phyloP scores from a whole-genome alignment of 2,888 invertebrate genomes.

The Meiosimyza platycephala region DNA sequence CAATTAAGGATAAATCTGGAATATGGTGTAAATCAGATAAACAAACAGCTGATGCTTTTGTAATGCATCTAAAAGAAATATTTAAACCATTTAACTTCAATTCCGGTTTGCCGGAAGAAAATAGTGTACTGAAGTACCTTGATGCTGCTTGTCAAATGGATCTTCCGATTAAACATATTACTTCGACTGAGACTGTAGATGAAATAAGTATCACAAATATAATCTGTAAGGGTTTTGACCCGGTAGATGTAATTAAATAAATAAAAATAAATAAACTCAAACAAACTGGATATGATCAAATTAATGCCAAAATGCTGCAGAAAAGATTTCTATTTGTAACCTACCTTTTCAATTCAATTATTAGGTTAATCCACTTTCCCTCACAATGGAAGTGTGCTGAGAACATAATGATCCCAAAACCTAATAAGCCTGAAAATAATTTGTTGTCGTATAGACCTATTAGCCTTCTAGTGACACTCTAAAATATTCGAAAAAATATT shows the following conservation, averaged over 20 bases:
- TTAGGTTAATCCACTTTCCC: background rate
- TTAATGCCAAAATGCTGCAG: background rate
- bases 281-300: no score
- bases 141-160: conserved; percentile 19
- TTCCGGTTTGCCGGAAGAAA: background rate
- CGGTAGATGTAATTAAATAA: no score
- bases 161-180: background rate
- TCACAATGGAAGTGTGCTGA: conserved; percentile 17
- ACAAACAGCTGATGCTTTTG: background rate
- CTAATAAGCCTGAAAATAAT: conserved; percentile 3
- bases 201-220: no score
- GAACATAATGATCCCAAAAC: conserved; percentile 21
- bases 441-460: conserved; percentile 5
- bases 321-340: background rate
- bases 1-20: background rate
- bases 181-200: no score
- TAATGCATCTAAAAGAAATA: background rate
- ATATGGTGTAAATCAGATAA: conserved; percentile 1
- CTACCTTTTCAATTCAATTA: background rate
- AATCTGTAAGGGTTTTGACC: no score
- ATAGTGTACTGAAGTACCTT: no score
- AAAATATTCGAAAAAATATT: conserved; percentile 21
- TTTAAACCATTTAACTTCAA: background rate
- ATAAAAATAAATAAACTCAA: background rate
- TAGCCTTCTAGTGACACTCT: conserved; percentile 3